Evolutionary conservation across 2,888 invertebrate species (phyloP), one percentile per base, ranked within the genome.

Genomic region (Folsomia candida): DNA sequence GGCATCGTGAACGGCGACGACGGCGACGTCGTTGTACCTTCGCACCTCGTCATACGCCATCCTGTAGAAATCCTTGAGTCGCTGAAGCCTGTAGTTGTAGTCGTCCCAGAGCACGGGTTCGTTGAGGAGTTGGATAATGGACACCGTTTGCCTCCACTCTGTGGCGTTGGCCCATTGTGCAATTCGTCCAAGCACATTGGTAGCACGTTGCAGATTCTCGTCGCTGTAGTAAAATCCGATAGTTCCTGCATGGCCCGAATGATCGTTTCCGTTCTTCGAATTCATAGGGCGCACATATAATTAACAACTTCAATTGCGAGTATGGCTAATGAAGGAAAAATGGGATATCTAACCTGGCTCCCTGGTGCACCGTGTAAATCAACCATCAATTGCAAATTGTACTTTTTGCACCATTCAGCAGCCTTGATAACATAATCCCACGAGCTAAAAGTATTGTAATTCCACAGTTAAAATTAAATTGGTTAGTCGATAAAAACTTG

Each of bases 311-410:
- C n/a, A n/a, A n/a, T n/a, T n/a, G n/a, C n/a, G n/a, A n/a, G n/a
- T n/a, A n/a, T n/a, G n/a, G n/a, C n/a, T n/a, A n/a, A n/a, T n/a
- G n/a, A n/a, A n/a, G n/a, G n/a, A n/a, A n/a, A n/a, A n/a, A n/a
- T n/a, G n/a, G n/a, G 3, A 37, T 62, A n/a, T 29, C 24, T 37
- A 63, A 71, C 67, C 37, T 79, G 80, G 20, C 77, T 77, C 18
- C 79, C 80, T 9, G 80, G 79, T 25, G 75, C 80, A 29, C 77
- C 77, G 54, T 80, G 80, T 0, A 80, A 51, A 67, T 79, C 80
- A 65, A 80, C 69, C 77, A 79, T 76, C 20, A 79, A 75, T 68
- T 79, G 74, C 9, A 80, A 60, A 25, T 76, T 77, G 28, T 77
- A 70, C 4, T 63, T 77, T 27, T 67, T 75, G 27, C 75, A 76